Evolutionary conservation across 2,113 vertebrate species (phyloP).

Genomic region (Colistium nudipinnis): DNA sequence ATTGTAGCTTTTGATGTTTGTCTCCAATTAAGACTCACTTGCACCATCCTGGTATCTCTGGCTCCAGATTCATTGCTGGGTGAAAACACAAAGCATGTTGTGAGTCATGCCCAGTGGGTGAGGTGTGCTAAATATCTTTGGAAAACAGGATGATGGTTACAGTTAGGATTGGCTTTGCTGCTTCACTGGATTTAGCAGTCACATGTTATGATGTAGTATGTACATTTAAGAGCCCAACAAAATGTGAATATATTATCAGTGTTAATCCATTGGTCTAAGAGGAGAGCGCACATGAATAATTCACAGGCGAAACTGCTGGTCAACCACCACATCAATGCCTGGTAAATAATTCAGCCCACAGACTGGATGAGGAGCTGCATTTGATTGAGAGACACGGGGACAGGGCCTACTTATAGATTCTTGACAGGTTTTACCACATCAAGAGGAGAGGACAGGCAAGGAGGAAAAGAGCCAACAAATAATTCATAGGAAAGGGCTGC

Average conservation of each 20-base stretch:
- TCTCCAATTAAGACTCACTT: slow-evolving; percentile 32
- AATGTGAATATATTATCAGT: slow-evolving; percentile 67
- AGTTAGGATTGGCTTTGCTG: slow-evolving; percentile 29
- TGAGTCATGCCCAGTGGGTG: no score
- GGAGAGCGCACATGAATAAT: slow-evolving; percentile 75
- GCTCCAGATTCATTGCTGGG: slow-evolving; percentile 13
- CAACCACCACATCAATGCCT: slow-evolving; percentile 78
- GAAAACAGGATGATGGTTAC: slow-evolving; percentile 14
- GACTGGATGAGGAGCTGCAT: slow-evolving; percentile 72
- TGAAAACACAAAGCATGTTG: no score
- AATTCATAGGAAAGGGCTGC: slow-evolving; percentile 75
- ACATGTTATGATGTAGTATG: slow-evolving; percentile 40
- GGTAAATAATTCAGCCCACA: slow-evolving; percentile 80
- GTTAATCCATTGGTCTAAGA: slow-evolving; percentile 71
- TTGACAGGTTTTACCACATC: slow-evolving; percentile 78
- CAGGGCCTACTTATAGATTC: slow-evolving; percentile 77
- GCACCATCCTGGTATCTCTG: slow-evolving; percentile 17
- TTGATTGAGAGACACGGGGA: slow-evolving; percentile 78
- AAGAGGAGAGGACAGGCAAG: slow-evolving; percentile 68
- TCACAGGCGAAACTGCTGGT: slow-evolving; percentile 79
- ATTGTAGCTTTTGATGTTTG: slow-evolving; percentile 33
- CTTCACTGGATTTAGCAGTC: slow-evolving; percentile 20
- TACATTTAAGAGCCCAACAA: slow-evolving; percentile 51
- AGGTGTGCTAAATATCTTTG: slow-evolving; percentile 8
- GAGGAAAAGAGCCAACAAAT: slow-evolving; percentile 71